A percentile compares a stretch with the other conserved stretches of the same genome.
phyloP scores from a whole-genome alignment of 2,113 vertebrate genomes.

The Brachyhypopomus occidentalis region DNA sequence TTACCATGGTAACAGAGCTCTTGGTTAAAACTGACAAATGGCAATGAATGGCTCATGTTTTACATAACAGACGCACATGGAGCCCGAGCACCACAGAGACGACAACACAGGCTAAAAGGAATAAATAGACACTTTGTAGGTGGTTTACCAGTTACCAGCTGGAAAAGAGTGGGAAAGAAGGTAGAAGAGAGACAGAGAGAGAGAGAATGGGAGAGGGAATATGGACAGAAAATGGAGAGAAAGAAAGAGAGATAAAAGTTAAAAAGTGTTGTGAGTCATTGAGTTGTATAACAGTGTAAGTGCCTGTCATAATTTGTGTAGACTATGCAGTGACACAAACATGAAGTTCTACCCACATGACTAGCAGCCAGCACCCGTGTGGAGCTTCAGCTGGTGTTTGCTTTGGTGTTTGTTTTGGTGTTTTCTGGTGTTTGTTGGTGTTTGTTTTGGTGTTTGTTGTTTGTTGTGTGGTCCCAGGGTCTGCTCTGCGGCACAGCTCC shows the following conservation, averaged over 20 bases:
- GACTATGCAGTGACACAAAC: not conserved
- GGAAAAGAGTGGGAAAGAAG: not conserved
- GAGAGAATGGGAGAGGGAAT: not conserved
- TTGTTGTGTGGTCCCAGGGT: too few relatives aligned
- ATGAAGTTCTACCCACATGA: too few relatives aligned
- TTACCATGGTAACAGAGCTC: constrained; percentile 75
- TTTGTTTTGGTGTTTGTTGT: too few relatives aligned
- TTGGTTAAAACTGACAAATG: constrained; percentile 62
- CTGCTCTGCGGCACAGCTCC: too few relatives aligned
- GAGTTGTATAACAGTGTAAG: not conserved
- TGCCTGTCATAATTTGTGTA: not conserved
- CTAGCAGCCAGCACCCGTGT: too few relatives aligned
- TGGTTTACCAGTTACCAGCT: constrained; percentile 22
- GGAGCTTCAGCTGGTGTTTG: too few relatives aligned
- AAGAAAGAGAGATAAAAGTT: not conserved
- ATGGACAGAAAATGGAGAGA: not conserved
- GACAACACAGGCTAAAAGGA: constrained; percentile 2
- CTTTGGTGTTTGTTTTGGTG: too few relatives aligned
- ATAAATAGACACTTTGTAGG: constrained; percentile 27
- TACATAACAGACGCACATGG: constrained; percentile 65
- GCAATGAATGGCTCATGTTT: constrained; percentile 62
- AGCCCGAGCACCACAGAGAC: constrained; percentile 18
- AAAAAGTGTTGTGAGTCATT: not conserved
- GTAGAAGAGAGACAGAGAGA: not conserved
- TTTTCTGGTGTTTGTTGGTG: too few relatives aligned